Evolutionary conservation across 2,113 vertebrate genomes (phyloP), one percentile per base, ranked within the genome.

Genomic region (Rhea americana): DNA sequence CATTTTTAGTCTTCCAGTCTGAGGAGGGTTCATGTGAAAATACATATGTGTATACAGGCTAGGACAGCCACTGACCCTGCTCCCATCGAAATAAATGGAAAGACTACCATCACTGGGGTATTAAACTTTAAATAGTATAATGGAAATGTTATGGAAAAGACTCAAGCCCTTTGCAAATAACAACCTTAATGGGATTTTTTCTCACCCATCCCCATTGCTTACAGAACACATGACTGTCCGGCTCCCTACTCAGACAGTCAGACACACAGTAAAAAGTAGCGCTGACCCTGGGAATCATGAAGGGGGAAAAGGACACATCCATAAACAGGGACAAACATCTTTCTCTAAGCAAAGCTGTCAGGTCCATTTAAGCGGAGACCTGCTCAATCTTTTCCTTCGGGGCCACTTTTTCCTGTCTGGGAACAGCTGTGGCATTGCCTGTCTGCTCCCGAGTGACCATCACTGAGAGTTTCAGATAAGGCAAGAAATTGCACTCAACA

Each of bases 321-420:
- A 97, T 97, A 96, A 97, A 97, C 96, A 96, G 93, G 96, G 95
- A 97, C 96, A 97, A 97, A 97, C 95, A 97, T 98, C 95, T 97
- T 97, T 97, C 93, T 93, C 81, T 90, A 91, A 85, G 97, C 91
- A 97, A 97, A 97, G 92, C 93, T 97, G 97, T 97, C 95, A 97
- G 93, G 96, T 82, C 76, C 82, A 94, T 94, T 97, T 96, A 97
- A 96, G 94, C 90, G 94, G 80, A 97, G 92, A 94, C 92, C 94
- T 96, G 91, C 91, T 97, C 95, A 95, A 78, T 91, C 91, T 95
- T 97, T 96, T 93, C 95, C 96, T 91, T 85, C 58, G 94, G 32
- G 87, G 95, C 89, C 88, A 85, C 95, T 96, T 96, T 97, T 96
- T 96, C 97, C 97, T 97, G 97, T 96, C 96, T 96, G 93, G 96